These are phyloP conservation scores for Indicator indicator DNA, from an alignment of 2,113 vertebrate genomes.

Conservation along the genomic window DNA sequence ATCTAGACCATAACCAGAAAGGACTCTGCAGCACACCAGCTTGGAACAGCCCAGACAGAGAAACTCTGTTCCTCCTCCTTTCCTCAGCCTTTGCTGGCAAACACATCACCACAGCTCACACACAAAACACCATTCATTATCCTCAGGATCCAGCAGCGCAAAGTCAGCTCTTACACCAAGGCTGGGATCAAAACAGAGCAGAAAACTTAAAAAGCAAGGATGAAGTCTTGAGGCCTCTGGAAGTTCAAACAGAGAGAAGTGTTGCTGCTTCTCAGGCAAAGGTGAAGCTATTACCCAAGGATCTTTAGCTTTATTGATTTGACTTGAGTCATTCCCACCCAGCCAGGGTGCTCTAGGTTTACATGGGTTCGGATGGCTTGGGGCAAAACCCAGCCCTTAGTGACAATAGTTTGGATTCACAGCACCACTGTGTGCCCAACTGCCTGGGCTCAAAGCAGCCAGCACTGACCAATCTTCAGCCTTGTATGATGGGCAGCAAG, in stretches of 20 bases:
- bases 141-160: neutral
- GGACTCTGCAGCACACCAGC: neutral
- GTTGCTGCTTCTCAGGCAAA: neutral
- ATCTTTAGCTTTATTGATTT: neutral
- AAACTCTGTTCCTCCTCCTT: conserved; percentile 14
- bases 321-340: neutral
- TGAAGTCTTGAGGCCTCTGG: neutral
- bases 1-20: neutral
- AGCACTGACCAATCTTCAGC: neutral
- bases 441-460: neutral
- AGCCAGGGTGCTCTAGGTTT: neutral
- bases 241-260: neutral
- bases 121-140: neutral
- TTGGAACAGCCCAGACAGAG: neutral
- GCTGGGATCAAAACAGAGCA: neutral
- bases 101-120: neutral
- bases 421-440: neutral
- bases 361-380: neutral
- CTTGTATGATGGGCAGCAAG: neutral
- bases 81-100: neutral
- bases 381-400: neutral
- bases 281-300: neutral
- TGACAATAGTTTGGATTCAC: neutral
- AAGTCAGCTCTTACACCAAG: neutral
- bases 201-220: neutral